Evolutionary conservation across 2,113 vertebrate genomes (phyloP).

Genomic region (Pygathrix nemaeus): DNA sequence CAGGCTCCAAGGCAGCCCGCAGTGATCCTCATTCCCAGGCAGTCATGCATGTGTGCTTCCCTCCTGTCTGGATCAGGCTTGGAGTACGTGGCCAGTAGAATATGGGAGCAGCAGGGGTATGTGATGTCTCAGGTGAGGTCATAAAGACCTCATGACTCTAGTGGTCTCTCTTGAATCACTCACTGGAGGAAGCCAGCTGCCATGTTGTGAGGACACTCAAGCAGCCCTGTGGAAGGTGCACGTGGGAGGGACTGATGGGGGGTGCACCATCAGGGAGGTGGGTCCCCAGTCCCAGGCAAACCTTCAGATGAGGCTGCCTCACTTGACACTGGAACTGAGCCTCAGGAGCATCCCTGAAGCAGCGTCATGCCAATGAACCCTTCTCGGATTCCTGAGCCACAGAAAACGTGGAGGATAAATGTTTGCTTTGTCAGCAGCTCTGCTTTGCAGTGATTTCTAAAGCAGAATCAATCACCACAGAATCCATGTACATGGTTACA

Average conservation of each 20-base stretch:
- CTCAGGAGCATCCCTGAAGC: too few relatives aligned
- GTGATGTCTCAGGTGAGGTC: neutral
- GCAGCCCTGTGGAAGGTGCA: neutral
- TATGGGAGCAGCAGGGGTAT: fast-evolving
- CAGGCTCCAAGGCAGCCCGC: neutral
- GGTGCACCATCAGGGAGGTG: fast-evolving
- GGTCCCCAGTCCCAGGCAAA: fast-evolving
- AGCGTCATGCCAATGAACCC: neutral
- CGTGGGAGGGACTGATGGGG: neutral
- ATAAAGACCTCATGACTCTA: neutral
- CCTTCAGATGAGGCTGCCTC: neutral
- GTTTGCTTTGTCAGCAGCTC: neutral
- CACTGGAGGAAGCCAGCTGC: neutral
- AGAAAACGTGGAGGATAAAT: neutral
- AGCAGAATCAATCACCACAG: neutral
- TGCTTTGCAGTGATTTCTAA: neutral
- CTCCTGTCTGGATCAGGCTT: fast-evolving
- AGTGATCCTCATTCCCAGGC: neutral
- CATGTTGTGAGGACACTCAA: neutral
- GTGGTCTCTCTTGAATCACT: too few relatives aligned
- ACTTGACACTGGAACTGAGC: fast-evolving
- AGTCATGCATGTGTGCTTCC: fast-evolving
- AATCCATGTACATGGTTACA: fast-evolving
- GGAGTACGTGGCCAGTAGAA: neutral
- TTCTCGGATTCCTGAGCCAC: neutral